phyloP scores from a whole-genome alignment of 2,888 invertebrate genomes.

The Synergus laeviventris region DNA sequence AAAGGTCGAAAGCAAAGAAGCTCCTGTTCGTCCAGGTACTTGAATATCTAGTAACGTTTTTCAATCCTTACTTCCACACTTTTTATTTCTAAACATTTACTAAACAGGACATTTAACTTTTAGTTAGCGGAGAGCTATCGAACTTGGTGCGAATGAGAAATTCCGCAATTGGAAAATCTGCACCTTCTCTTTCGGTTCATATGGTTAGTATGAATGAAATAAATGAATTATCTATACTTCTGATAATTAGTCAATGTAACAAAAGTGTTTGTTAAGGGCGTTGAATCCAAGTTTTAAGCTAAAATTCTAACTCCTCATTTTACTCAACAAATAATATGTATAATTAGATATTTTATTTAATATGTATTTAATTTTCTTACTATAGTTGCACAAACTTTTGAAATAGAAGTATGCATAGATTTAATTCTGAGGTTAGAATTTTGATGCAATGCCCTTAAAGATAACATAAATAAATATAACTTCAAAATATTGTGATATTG shows the following conservation, averaged over 20 bases:
- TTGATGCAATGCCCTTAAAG: not conserved
- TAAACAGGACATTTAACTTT: conserved; percentile 49
- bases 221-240: not conserved
- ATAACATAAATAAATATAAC: conserved; percentile 22
- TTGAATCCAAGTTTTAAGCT: no score
- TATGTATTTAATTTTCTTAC: no score
- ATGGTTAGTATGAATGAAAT: conserved; percentile 78
- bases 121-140: conserved; percentile 77
- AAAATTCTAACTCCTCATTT: no score
- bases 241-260: not conserved
- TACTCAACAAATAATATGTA: no score
- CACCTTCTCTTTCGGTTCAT: conserved; percentile 90
- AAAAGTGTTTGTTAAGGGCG: not conserved
- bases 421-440: no score
- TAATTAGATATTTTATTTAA: no score
- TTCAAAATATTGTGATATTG: conserved; percentile 31
- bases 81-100: not conserved
- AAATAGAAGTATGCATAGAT: no score
- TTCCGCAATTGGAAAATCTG: conserved; percentile 94
- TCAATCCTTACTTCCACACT: not conserved
- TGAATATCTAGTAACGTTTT: not conserved
- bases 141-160: conserved; percentile 93
- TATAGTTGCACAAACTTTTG: no score
- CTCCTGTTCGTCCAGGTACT: conserved; percentile 69
- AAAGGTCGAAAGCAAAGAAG: conserved; percentile 71